Evolutionary conservation across 1,140 invertebrate species (phyloP).

Genomic region (Hylaeus anthracinus): DNA sequence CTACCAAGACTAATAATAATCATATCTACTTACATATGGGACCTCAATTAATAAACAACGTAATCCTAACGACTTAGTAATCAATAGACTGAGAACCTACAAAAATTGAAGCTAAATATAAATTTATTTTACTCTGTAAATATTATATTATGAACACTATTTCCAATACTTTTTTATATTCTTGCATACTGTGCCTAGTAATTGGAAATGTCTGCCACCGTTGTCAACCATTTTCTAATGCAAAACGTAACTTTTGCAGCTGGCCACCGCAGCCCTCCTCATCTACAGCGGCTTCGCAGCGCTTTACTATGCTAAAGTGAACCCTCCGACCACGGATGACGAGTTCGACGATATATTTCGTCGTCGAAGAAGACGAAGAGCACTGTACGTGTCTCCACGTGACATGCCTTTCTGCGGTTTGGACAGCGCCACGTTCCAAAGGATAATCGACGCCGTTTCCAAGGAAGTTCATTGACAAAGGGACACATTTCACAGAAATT

Average conservation of each 20-base stretch:
- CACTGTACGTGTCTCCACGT: conserved; percentile 15
- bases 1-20: too few species aligned
- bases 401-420: conserved; percentile 67
- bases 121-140: too few species aligned
- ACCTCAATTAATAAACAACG: too few species aligned
- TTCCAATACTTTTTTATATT: too few species aligned
- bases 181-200: too few species aligned
- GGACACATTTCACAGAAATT: too few species aligned
- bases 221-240: background rate
- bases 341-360: conserved; percentile 84
- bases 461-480: conserved; percentile 31
- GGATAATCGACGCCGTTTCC: conserved; percentile 77
- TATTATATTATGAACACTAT: too few species aligned
- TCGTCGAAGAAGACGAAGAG: conserved; percentile 57
- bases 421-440: conserved; percentile 72
- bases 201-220: background rate
- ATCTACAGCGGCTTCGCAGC: conserved; percentile 91
- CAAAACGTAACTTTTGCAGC: conserved; percentile 77
- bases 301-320: conserved; percentile 92
- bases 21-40: too few species aligned
- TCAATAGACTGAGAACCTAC: too few species aligned
- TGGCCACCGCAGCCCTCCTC: conserved; percentile 88
- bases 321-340: conserved; percentile 87
- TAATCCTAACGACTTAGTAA: too few species aligned
- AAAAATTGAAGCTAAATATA: too few species aligned